These are phyloP conservation scores for Hyppa rectilinea DNA, from an alignment of 2,888 invertebrate species.

Conservation along the genomic window DNA sequence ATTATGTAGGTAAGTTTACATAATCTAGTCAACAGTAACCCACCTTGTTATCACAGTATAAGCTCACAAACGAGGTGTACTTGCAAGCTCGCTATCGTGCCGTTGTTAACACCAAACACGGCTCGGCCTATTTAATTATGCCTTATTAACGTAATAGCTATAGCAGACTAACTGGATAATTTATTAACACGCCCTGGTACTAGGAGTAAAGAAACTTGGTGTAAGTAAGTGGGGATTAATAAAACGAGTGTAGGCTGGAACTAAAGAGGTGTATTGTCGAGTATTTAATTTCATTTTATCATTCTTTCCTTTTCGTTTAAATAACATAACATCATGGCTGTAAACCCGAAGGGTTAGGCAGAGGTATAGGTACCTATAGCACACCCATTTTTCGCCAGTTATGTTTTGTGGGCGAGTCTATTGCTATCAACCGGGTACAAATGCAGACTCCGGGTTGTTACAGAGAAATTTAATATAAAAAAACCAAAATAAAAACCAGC, in stretches of 20 bases:
- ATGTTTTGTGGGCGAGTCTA: too few relatives aligned
- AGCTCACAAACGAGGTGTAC: slow-evolving; percentile 27
- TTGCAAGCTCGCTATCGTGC: slow-evolving; percentile 46
- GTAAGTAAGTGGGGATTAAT: slow-evolving; percentile 14
- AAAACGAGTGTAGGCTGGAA: background rate
- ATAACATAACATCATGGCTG: too few relatives aligned
- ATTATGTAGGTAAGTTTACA: background rate
- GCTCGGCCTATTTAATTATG: slow-evolving; percentile 77
- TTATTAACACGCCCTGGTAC: slow-evolving; percentile 62
- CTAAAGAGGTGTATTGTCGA: background rate
- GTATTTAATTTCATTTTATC: too few relatives aligned
- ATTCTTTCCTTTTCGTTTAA: too few relatives aligned
- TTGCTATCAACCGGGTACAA: too few relatives aligned
- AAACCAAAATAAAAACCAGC: too few relatives aligned
- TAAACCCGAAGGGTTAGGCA: too few relatives aligned
- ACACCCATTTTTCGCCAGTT: too few relatives aligned
- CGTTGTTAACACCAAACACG: slow-evolving; percentile 72
- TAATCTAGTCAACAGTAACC: background rate
- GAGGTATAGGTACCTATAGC: too few relatives aligned
- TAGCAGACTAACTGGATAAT: slow-evolving; percentile 63
- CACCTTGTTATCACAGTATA: slow-evolving; percentile 24
- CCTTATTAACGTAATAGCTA: slow-evolving; percentile 75
- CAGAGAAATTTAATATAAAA: too few relatives aligned
- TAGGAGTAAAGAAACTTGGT: slow-evolving; percentile 19
- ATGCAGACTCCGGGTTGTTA: too few relatives aligned